Percentiles rank a stretch among this genome's conserved stretches.
phyloP scores from a whole-genome alignment of 2,888 invertebrate species.

The Eupithecia subumbrata region DNA sequence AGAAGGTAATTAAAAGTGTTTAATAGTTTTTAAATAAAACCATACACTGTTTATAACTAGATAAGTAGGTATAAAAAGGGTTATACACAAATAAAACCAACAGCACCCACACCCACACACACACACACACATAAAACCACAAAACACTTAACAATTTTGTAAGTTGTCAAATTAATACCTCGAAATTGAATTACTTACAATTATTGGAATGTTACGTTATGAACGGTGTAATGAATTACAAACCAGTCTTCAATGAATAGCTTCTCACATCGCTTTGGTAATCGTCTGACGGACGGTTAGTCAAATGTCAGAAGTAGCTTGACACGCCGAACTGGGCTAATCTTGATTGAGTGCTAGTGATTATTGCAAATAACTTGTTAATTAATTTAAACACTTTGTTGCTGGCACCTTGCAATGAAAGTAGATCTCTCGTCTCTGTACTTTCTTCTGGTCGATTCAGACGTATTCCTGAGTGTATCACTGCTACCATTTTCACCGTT shows the following conservation, averaged over 20 bases:
- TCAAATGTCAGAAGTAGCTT: conserved; percentile 40
- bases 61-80: not conserved
- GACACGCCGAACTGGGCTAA: conserved; percentile 39
- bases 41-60: not conserved
- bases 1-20: not conserved
- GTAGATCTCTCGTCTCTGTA: not conserved
- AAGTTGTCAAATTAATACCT: conserved; percentile 8
- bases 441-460: not conserved
- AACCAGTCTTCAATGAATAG: conserved; percentile 11
- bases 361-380: conserved; percentile 7
- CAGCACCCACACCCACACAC: too few relatives aligned
- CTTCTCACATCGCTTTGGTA: conserved; percentile 18
- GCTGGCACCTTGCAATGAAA: not conserved
- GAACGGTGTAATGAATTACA: conserved; percentile 23
- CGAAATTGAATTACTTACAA: conserved; percentile 11
- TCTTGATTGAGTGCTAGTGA: conserved; percentile 29
- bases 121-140: not conserved
- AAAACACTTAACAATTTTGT: not conserved
- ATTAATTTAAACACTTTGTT: conserved; percentile 3
- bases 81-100: not conserved
- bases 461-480: not conserved
- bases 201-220: conserved; percentile 12
- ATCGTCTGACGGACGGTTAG: conserved; percentile 39
- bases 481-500: not conserved
- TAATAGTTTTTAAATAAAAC: not conserved